These are phyloP conservation scores for Nezara viridula DNA, from an alignment of 2,888 invertebrate species.

Conservation along the genomic window DNA sequence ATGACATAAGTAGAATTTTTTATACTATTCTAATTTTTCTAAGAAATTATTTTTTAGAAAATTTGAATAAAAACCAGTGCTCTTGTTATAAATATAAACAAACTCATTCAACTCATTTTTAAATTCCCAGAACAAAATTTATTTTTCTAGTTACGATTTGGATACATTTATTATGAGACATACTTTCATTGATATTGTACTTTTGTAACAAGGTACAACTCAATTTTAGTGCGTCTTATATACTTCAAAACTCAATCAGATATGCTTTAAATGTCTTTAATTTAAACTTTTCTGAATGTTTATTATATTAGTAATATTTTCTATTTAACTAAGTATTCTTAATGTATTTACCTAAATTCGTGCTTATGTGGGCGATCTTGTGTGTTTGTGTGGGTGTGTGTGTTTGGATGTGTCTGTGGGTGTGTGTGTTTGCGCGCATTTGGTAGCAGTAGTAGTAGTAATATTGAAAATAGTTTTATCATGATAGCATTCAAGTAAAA, in stretches of 20 bases:
- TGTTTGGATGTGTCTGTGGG: neutral
- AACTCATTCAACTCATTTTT: neutral
- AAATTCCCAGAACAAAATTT: neutral
- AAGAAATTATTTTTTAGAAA: too few species aligned
- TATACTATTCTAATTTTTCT: too few species aligned
- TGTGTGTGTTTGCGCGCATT: neutral
- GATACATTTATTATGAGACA: neutral
- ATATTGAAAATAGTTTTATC: neutral
- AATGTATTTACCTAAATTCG: neutral
- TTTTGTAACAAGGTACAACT: neutral
- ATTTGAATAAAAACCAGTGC: too few species aligned
- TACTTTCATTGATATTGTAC: neutral
- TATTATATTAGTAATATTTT: slow-evolving; percentile 5
- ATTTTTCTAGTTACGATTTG: neutral
- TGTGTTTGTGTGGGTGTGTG: neutral
- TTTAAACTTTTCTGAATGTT: neutral
- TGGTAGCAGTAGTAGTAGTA: neutral
- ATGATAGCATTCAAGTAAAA: neutral
- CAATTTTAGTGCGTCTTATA: neutral
- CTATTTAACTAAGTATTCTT: neutral
- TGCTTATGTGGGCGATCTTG: neutral
- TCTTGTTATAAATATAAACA: neutral
- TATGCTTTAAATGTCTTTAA: neutral
- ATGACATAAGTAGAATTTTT: too few species aligned
- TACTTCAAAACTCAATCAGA: neutral